A percentile compares a stretch with the other conserved stretches of the same genome.
Conservation (phyloP, 2,797 vertebrate species). For the Chromobotia macracanthus region DNA sequence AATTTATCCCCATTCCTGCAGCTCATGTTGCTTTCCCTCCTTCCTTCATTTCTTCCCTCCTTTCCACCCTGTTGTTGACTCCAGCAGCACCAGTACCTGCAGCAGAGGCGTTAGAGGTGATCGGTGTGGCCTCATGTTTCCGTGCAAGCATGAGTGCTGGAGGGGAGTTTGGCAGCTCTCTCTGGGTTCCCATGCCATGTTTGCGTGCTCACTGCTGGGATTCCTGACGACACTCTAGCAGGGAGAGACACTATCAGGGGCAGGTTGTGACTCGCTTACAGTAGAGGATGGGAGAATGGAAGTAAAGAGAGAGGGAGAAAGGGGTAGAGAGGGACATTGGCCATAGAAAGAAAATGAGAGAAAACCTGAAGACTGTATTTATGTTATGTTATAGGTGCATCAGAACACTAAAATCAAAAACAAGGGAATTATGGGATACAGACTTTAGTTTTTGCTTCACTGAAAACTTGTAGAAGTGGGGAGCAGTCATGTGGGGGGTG, state of each 20-base stretch:
- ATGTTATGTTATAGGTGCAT: neutral
- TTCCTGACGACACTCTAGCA: slow-evolving; percentile 64
- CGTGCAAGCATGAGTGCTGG: slow-evolving; percentile 7
- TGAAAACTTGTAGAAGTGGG: neutral
- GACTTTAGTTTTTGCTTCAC: neutral
- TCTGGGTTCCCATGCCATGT: slow-evolving; percentile 36
- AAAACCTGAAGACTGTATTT: slow-evolving; percentile 7
- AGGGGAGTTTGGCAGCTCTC: slow-evolving; percentile 29
- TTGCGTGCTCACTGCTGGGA: slow-evolving; percentile 57
- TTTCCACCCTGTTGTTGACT: neutral
- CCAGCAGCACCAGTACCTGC: neutral
- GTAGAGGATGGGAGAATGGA: slow-evolving; percentile 57
- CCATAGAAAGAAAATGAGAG: slow-evolving; percentile 54
- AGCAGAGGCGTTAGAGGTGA: slow-evolving; percentile 10
- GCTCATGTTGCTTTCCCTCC: neutral
- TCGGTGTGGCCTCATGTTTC: slow-evolving; percentile 3
- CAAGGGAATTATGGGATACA: neutral
- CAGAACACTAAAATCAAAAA: slow-evolving; percentile 9
- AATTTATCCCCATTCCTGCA: neutral
- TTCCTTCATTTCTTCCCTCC: neutral
- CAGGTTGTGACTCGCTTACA: slow-evolving; percentile 64
- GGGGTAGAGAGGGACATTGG: neutral
- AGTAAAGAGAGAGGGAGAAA: slow-evolving; percentile 49
- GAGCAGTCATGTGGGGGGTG: neutral
- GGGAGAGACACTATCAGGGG: slow-evolving; percentile 56